Base-by-base conservation (phyloP, 2,797 vertebrate species). In the Choloepus didactylus region DNA sequence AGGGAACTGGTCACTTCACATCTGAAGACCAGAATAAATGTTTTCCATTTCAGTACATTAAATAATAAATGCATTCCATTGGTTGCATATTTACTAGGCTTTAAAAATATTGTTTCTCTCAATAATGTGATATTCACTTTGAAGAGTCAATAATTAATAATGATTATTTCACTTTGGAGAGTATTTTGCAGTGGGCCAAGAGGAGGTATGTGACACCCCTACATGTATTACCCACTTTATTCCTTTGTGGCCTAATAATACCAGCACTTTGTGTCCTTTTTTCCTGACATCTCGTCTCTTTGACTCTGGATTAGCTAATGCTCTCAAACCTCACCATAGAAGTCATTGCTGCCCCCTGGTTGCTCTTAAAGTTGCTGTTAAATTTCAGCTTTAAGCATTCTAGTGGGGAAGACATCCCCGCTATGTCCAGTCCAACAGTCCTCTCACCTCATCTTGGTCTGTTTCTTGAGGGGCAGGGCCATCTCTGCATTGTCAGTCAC, bases 31-130 rank as follows among this genome's bases (percentile, higher is more conserved):
- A 60, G 56, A 89, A 27, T 77, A 82, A 56, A 46, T 64, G 49
- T 6, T 93, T 93, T 94, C n/a, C 54, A 54, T 87, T 86, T 93
- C 77, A 82, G 54, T 31, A 72, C 7, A 56, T 79, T 79, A 94
- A 94, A 83, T 75, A 91, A 87, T 60, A 89, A 92, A 89, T 60
- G 3, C 4, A 90, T 93, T 80, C 59, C 82, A 51, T 75, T 62
- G 6, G 27, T 77, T 96, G 84, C 62, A 54, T 93, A 72, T 59
- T 89, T 79, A 69, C 8, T 85, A 60, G 64, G 5, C 21, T 56
- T 72, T 70, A 69, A 66, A 66, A 72, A 35, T 35, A 35, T 35
- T 35, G 35, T 35, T 35, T 79, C 46, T 83, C 27, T 84, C 18
- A 35, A 84, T 76, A 84, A 77, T 90, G 70, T 51, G 88, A n/a